Conservation (phyloP, 2,113 vertebrate genomes). For the Lasiurus cinereus region DNA sequence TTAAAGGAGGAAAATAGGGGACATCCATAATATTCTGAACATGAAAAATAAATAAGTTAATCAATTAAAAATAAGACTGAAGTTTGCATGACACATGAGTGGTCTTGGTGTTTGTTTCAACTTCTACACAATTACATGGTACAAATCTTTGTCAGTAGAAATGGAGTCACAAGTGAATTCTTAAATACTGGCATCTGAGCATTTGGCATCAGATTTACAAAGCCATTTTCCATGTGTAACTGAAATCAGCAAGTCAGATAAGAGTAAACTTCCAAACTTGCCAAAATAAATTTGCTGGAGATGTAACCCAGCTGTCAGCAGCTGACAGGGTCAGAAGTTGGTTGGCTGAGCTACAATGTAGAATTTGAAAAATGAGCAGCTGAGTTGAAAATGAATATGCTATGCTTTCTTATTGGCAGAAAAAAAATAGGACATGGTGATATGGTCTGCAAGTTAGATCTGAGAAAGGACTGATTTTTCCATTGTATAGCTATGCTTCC, state of each 20-base stretch:
- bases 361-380: slow-evolving; percentile 70
- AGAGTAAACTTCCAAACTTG: slow-evolving; percentile 49
- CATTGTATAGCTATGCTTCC: neutral
- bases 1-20: neutral
- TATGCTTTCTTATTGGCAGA: slow-evolving; percentile 42
- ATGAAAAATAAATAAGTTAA: neutral
- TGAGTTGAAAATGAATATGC: slow-evolving; percentile 70
- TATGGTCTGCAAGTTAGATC: slow-evolving; percentile 21
- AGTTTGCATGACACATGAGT: neutral
- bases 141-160: slow-evolving; percentile 29
- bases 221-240: slow-evolving; percentile 47
- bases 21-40: neutral
- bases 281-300: slow-evolving; percentile 63
- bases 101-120: neutral
- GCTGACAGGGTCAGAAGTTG: slow-evolving; percentile 54
- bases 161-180: slow-evolving; percentile 23
- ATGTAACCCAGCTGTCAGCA: slow-evolving; percentile 58
- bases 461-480: neutral
- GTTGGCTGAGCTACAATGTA: slow-evolving; percentile 40
- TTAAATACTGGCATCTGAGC: slow-evolving; percentile 29
- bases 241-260: slow-evolving; percentile 59
- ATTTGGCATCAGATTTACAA: slow-evolving; percentile 26
- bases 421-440: slow-evolving; percentile 22
- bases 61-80: neutral
- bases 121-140: neutral